Evolutionary conservation across 92 coral and sea anemone genomes (phyloP), one percentile per base, ranked within the genome.

Genomic region (Phenganax marumi): DNA sequence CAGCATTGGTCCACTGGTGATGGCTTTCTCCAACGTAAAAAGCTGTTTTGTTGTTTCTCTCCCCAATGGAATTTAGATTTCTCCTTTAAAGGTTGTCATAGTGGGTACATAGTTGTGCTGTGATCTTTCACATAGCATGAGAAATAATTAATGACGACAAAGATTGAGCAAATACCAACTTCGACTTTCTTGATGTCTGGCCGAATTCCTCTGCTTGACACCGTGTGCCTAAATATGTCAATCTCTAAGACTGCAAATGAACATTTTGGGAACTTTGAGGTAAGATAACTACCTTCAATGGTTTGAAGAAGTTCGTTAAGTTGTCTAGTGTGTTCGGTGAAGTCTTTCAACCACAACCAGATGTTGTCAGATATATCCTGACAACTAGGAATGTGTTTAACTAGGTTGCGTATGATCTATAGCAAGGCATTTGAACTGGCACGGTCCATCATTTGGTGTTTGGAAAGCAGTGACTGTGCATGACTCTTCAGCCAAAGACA

Each of bases 401-500:
- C 3, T 21, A 65, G 71, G 46, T 65, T 17, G 71, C 39, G 71
- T 43, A 65, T 21, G n/a, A n/a, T n/a, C n/a, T n/a, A 84, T 73
- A 13, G 57, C 68, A 39, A 77, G 52, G 22, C 39, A 66, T n/a
- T 60, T 61, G 47, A 78, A 78, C 62, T 47, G 24, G 81, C 52
- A 76, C 63, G 76, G 87, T 18, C 90, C 84, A 58, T 76, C 84
- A 7, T 76, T 61, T 12, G 83, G 62, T 14, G 76, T 77, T 3
- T 63, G 22, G 66, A 84, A 70, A 19, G 85, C 87, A 19, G 88
- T 84, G 65, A 84, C 83, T 33, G 78, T 61, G 11, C 90, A 17
- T 25, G 90, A 87, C 52, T 87, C 88, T 63, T 87, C 66, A 17
- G 87, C 84, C 33, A 84, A 55, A 7, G 76, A 83, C 8, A 83